These are phyloP conservation scores for Papilio dardanus DNA, from an alignment of 1,140 invertebrate species.

Conservation along the genomic window DNA sequence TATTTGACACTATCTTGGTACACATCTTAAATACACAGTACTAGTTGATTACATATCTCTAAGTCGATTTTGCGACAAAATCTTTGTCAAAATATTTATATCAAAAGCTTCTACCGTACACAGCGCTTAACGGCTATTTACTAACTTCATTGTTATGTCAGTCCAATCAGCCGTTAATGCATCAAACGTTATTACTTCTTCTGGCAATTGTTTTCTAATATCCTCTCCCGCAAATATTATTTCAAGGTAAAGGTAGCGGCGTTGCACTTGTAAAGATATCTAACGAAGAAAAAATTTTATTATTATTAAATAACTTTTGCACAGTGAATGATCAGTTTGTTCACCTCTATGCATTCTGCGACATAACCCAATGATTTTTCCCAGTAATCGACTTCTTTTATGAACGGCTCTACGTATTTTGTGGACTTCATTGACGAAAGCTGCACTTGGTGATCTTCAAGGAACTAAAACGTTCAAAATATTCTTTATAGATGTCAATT, in stretches of 20 bases:
- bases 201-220: slow-evolving; percentile 91
- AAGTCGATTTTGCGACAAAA: not conserved
- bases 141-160: slow-evolving; percentile 85
- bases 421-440: slow-evolving; percentile 93
- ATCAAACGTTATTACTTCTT: slow-evolving; percentile 90
- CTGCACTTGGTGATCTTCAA: slow-evolving; percentile 89
- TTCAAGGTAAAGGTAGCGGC: slow-evolving; percentile 92
- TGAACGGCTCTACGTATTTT: slow-evolving; percentile 92
- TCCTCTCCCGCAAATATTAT: slow-evolving; percentile 94
- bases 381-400: slow-evolving; percentile 91
- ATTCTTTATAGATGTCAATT: not conserved
- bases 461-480: slow-evolving; percentile 63
- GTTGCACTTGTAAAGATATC: slow-evolving; percentile 88
- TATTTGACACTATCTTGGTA: not conserved
- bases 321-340: not conserved
- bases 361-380: slow-evolving; percentile 90
- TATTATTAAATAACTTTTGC: not conserved
- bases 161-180: slow-evolving; percentile 88
- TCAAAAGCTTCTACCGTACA: not conserved
- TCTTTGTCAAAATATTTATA: not conserved
- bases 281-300: slow-evolving; percentile 38
- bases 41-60: not conserved
- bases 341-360: slow-evolving; percentile 88
- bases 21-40: not conserved
- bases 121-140: not conserved